Conservation (phyloP, 2,888 invertebrate species). For the Augiades crinisus region DNA sequence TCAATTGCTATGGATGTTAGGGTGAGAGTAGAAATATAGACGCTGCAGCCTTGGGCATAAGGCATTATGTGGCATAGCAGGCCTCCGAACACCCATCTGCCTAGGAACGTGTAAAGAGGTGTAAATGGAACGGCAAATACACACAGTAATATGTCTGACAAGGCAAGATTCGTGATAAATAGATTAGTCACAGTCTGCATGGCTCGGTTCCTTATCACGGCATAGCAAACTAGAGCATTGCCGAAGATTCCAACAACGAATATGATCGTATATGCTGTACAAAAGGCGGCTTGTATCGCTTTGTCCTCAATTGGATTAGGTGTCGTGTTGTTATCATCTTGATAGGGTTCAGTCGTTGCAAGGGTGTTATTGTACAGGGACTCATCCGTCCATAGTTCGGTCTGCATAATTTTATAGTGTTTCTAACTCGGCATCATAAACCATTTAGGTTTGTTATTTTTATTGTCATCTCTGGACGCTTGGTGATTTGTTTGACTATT, state of each 20-base stretch:
- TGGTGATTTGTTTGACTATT: constrained; percentile 35
- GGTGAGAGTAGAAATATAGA: constrained; percentile 94
- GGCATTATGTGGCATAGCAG: constrained; percentile 92
- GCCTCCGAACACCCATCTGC: constrained; percentile 92
- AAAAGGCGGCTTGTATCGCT: constrained; percentile 87
- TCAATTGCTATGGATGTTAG: constrained; percentile 96
- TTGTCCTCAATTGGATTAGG: constrained; percentile 83
- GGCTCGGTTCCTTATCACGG: constrained; percentile 90
- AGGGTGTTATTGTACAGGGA: constrained; percentile 48
- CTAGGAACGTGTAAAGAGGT: constrained; percentile 91
- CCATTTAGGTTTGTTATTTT: constrained; percentile 50
- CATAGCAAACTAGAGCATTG: constrained; percentile 92
- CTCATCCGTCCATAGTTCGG: constrained; percentile 58
- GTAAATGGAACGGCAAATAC: constrained; percentile 94
- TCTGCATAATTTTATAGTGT: constrained; percentile 61
- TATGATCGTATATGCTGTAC: constrained; percentile 88
- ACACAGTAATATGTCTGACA: constrained; percentile 93
- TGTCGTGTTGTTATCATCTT: constrained; percentile 45
- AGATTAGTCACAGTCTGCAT: constrained; percentile 97
- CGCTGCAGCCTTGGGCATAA: constrained; percentile 92
- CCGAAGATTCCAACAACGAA: constrained; percentile 91
- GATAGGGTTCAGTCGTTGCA: constrained; percentile 41
- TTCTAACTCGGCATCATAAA: constrained; percentile 68
- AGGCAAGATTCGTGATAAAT: constrained; percentile 93
- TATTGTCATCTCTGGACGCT: constrained; percentile 49